Conservation (phyloP, 1,140 invertebrate genomes). For the Drosophila lowei region DNA sequence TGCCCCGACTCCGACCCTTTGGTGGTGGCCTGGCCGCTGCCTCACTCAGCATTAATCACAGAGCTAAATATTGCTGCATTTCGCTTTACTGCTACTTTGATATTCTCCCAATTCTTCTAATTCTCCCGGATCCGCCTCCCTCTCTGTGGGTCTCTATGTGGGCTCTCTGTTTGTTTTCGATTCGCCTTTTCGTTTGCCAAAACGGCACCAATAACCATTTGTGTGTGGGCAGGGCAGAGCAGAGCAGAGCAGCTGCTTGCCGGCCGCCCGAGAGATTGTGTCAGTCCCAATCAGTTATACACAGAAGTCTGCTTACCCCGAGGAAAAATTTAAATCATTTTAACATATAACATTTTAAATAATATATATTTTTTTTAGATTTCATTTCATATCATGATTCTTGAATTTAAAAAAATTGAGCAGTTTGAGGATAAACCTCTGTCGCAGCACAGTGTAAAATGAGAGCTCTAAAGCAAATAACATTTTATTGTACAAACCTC, state of each 20-base stretch:
- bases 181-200: slow-evolving; percentile 29
- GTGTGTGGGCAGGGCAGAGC: slow-evolving; percentile 38
- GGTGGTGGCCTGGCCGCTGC: neutral
- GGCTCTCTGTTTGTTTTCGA: slow-evolving; percentile 35
- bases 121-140: neutral
- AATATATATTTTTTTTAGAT: no score
- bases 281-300: neutral
- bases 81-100: slow-evolving; percentile 7
- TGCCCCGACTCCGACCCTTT: neutral
- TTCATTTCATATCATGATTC: no score
- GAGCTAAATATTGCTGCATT: slow-evolving; percentile 37
- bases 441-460: no score
- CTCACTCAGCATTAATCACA: slow-evolving; percentile 40
- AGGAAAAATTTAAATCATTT: no score
- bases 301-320: slow-evolving; percentile 15
- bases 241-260: slow-evolving; percentile 17
- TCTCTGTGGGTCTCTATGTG: neutral
- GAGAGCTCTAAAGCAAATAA: no score
- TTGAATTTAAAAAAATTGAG: no score
- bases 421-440: no score
- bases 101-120: slow-evolving; percentile 3
- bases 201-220: slow-evolving; percentile 22
- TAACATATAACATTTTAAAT: no score
- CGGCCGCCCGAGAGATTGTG: slow-evolving; percentile 8
- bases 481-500: no score